Evolutionary conservation across 2,888 invertebrate species (phyloP).

Genomic region (Xylocampa areola): DNA sequence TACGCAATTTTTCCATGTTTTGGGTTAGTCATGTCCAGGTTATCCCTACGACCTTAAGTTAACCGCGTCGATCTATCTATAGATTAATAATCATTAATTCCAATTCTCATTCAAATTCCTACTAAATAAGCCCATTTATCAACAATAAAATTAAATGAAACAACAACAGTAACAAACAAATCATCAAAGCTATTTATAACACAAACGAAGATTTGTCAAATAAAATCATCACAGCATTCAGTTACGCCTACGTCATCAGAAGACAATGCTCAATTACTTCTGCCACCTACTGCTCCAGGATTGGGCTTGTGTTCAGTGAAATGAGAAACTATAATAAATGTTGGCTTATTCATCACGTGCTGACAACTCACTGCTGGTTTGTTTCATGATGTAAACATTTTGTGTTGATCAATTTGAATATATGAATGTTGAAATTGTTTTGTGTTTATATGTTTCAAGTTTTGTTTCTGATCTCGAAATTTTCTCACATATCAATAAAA

Average conservation of each 20-base stretch:
- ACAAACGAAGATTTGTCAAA: conserved; percentile 68
- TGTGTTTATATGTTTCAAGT: background rate
- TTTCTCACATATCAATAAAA: too few relatives aligned
- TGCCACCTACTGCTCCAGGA: conserved; percentile 77
- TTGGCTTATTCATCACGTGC: conserved; percentile 63
- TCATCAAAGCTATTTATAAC: conserved; percentile 63
- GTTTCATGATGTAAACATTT: conserved; percentile 28
- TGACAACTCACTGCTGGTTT: conserved; percentile 45
- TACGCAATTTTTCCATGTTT: too few relatives aligned
- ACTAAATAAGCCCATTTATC: background rate
- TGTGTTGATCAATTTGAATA: conserved; percentile 31
- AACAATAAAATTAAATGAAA: conserved; percentile 38
- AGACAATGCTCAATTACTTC: conserved; percentile 84
- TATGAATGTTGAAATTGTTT: conserved; percentile 35
- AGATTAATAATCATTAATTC: background rate
- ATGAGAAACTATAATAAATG: conserved; percentile 65
- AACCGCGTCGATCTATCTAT: conserved; percentile 16
- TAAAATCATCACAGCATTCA: conserved; percentile 58
- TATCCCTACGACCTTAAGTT: too few relatives aligned
- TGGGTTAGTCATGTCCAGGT: too few relatives aligned
- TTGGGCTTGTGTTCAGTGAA: conserved; percentile 51
- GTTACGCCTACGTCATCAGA: conserved; percentile 71
- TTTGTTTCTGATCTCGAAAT: background rate
- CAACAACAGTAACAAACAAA: conserved; percentile 60
- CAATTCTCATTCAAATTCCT: conserved; percentile 1